Evolutionary conservation across 2,797 vertebrate genomes (phyloP).

Genomic region (Hippoglossus hippoglossus): DNA sequence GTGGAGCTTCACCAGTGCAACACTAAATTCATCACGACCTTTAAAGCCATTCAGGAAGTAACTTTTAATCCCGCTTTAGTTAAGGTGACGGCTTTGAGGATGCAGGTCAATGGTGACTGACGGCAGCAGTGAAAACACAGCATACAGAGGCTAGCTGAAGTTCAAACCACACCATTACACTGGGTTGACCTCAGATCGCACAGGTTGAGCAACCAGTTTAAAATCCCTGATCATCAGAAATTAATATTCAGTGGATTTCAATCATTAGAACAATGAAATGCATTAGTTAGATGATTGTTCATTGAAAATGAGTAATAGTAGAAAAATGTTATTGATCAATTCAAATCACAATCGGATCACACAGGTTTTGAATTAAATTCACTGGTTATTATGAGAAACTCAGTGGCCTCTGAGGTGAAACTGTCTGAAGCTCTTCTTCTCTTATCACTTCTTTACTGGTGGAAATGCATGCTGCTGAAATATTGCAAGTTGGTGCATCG

Average conservation of each 20-base stretch:
- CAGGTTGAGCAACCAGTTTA: neutral
- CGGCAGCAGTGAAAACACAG: slow-evolving; percentile 42
- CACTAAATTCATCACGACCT: slow-evolving; percentile 40
- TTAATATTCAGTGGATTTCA: neutral
- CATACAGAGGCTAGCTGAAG: slow-evolving; percentile 13
- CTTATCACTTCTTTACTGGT: neutral
- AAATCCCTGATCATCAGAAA: neutral
- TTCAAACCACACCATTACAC: slow-evolving; percentile 17
- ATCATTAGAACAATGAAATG: neutral
- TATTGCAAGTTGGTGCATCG: neutral
- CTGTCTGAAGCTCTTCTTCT: neutral
- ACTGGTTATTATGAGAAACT: neutral
- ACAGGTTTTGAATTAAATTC: neutral
- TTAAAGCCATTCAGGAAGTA: slow-evolving; percentile 66
- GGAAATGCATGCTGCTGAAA: slow-evolving; percentile 5
- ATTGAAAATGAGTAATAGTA: neutral
- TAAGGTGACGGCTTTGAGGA: slow-evolving; percentile 60
- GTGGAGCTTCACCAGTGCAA: slow-evolving; percentile 13
- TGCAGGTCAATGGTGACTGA: slow-evolving; percentile 56
- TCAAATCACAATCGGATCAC: neutral
- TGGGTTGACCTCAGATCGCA: neutral
- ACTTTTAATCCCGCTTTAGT: slow-evolving; percentile 70
- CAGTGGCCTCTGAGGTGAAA: neutral
- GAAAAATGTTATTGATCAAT: neutral
- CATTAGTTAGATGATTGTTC: neutral